Conservation (phyloP, 2,888 invertebrate genomes). For the Ichneumoninae sp. region DNA sequence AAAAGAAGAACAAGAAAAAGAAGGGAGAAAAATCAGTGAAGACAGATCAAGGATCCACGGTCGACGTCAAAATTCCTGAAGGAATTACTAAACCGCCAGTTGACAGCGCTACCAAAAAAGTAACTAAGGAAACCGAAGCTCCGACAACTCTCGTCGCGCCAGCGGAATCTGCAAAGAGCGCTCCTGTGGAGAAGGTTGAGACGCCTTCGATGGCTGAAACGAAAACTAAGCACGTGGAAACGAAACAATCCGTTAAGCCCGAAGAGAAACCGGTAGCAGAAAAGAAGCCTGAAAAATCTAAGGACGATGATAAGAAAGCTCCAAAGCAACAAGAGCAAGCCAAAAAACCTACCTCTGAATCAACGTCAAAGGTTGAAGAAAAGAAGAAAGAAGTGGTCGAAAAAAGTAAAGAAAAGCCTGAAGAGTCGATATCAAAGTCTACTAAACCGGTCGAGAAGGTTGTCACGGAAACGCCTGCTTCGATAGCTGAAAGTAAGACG, state of each 20-base stretch:
- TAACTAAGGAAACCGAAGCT: constrained; percentile 33
- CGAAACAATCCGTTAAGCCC: constrained; percentile 49
- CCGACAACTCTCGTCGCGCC: constrained; percentile 38
- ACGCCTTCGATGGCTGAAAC: background rate
- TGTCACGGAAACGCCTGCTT: constrained; percentile 68
- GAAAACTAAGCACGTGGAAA: constrained; percentile 29
- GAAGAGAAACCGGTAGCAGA: constrained; percentile 47
- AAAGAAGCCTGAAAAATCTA: constrained; percentile 50
- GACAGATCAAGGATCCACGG: constrained; percentile 24
- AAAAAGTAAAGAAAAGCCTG: constrained; percentile 50
- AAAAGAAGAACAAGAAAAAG: constrained; percentile 61
- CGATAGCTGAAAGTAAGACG: background rate
- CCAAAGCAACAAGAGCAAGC: constrained; percentile 48
- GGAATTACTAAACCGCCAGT: constrained; percentile 38
- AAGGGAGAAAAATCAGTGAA: constrained; percentile 28
- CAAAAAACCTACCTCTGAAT: constrained; percentile 62
- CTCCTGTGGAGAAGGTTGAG: constrained; percentile 12
- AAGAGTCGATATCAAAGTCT: constrained; percentile 59
- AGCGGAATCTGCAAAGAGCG: constrained; percentile 28
- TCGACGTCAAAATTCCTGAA: constrained; percentile 45
- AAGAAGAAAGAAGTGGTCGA: constrained; percentile 29
- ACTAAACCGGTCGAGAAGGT: constrained; percentile 54
- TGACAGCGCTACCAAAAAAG: constrained; percentile 27
- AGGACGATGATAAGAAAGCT: constrained; percentile 58
- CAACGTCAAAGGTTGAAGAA: constrained; percentile 36